Evolutionary conservation across 2,113 vertebrate genomes (phyloP), one percentile per base, ranked within the genome.

Genomic region (Pogona vitticeps): DNA sequence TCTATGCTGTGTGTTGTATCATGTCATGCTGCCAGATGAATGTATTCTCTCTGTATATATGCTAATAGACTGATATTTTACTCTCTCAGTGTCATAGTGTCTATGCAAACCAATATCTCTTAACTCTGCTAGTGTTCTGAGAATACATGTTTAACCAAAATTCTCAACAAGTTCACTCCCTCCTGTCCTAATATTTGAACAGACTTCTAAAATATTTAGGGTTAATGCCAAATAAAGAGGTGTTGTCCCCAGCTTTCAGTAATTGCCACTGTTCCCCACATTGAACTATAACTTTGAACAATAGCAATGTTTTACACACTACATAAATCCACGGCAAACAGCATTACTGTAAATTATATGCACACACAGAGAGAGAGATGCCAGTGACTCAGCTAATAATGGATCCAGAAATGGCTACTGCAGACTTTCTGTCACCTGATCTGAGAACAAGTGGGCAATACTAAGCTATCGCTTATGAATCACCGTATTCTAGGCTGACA

Each of bases 181-280:
- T 79, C 15, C 40, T 84, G 52, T 17, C 58, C 13, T 79, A 67
- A 82, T 68, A 68, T 8, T 28, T 52, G 31, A 36, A 83, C 46
- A 86, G 88, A 76, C 78, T 59, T 88, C 84, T 87, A n/a, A 72
- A 59, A 78, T 59, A 75, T 38, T 5, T 40, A 76, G 12, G 26
- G 7, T 38, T 81, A n/a, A 70, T 18, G 3, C 15, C 40, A 42
- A 76, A 87, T 31, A 42, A 52, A 6, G 67, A 72, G 23, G 13
- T n/a, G n/a, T n/a, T n/a, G n/a, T n/a, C 23, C 21, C 17, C 36
- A 21, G 21, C 15, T 56, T 73, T 31, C 42, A 81, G 36, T 52
- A 81, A 18, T 7, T n/a, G 52, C 23, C 58, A 58, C 59, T 63
- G n/a, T 40, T 73, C 33, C 23, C 38, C 75, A 40, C 28, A 83